Evolutionary conservation across 2,113 vertebrate species (phyloP).

Genomic region (Heterocephalus glaber): DNA sequence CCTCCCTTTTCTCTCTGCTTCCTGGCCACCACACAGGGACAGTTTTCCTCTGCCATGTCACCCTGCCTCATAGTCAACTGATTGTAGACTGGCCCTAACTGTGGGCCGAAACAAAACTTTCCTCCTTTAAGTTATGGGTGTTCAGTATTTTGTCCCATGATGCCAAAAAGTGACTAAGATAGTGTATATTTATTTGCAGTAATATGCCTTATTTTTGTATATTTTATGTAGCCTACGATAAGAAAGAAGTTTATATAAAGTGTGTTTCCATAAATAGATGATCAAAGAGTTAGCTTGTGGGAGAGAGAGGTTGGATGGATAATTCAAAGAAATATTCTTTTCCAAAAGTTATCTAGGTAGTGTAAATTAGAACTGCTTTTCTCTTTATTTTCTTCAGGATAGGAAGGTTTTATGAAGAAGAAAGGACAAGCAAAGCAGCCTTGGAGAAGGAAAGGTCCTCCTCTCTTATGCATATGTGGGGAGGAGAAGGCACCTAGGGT

Average conservation of each 20-base stretch:
- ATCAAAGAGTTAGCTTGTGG: background rate
- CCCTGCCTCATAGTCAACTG: background rate
- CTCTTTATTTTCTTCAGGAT: background rate
- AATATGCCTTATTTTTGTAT: background rate
- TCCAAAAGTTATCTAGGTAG: background rate
- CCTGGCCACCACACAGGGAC: background rate
- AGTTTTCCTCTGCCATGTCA: background rate
- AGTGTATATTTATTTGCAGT: background rate
- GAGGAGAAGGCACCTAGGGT: background rate
- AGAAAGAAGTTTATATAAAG: background rate
- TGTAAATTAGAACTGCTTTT: background rate
- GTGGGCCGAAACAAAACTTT: background rate
- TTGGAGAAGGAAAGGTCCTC: background rate
- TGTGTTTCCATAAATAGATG: background rate
- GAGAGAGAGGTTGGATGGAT: background rate
- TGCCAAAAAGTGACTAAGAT: background rate
- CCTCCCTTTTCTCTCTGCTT: background rate
- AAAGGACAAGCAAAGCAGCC: background rate
- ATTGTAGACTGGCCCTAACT: background rate
- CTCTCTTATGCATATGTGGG: background rate
- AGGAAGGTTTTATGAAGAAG: background rate
- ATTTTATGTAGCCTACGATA: background rate
- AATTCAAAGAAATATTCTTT: background rate
- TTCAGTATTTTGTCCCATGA: background rate
- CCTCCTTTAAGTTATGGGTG: background rate